phyloP scores from a whole-genome alignment of 2,113 vertebrate genomes.

The Mus pahari region DNA sequence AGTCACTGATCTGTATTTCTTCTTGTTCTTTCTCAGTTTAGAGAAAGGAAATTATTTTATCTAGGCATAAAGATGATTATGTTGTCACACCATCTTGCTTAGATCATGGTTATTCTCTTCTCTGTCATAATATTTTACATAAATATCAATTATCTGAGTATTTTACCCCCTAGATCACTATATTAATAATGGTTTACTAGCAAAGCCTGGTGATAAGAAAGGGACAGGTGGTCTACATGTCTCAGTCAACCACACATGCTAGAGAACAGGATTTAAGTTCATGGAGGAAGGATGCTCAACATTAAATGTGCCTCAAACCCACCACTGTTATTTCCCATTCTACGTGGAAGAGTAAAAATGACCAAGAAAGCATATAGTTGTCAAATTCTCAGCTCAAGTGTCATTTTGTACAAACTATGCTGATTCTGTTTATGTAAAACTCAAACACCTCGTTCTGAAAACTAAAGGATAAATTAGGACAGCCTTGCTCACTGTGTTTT shows the following conservation, averaged over 20 bases:
- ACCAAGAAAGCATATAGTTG: neutral
- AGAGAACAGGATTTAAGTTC: neutral
- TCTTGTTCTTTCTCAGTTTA: neutral
- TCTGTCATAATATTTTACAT: neutral
- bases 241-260: neutral
- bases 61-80: neutral
- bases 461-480: neutral
- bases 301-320: neutral
- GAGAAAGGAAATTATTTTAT: neutral
- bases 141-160: neutral
- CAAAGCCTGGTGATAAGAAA: neutral
- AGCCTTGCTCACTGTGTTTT: neutral
- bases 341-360: neutral
- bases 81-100: neutral
- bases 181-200: neutral
- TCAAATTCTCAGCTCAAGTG: neutral
- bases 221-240: neutral
- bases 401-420: neutral
- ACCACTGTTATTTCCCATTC: neutral
- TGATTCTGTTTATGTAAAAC: neutral
- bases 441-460: neutral
- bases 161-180: neutral
- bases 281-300: neutral
- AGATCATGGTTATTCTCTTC: neutral
- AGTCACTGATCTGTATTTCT: slow-evolving; percentile 33